Base-by-base conservation (phyloP, 1,140 invertebrate genomes). In the Trachymyrmex septentrionalis region DNA sequence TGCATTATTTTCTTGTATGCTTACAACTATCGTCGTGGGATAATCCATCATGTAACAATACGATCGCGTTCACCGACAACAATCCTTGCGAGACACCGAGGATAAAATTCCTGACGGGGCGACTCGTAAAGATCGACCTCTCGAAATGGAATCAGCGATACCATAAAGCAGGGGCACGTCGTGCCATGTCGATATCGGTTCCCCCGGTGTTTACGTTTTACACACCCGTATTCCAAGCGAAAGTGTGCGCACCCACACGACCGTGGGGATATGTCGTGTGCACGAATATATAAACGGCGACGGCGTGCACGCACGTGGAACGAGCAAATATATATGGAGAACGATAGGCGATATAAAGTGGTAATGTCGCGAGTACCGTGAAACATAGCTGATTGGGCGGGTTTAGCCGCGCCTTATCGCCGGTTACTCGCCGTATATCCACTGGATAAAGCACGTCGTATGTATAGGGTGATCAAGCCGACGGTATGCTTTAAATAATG, bases 301-400 rank as follows among this genome's bases (percentile, higher is more conserved):
- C 24, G 53, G 71, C 44, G n/a, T 48, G 86, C 69, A 84, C 72
- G 85, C 72, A 76, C 61, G 69, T 66, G 72, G 59, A 77, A 86
- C 88, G 50, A 50, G 80, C 44, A 91, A 92, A 90, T 89, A 90
- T 90, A 91, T 90, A 92, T 88, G 66, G 87, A 59, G 76, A 87
- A 81, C 88, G 92, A 93, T 93, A 93, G 87, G 85, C 72, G 88
- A 87, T 91, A 92, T 91, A 90, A 89, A 90, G 86, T 86, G 86
- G 91, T 90, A 91, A 92, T 92, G 92, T 92, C 89, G 87, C 86
- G 66, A 76, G 86, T 80, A 88, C 69, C 87, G 87, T 92, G 89
- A 93, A 93, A 90, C 92, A 92, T 88, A 88, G 84, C 86, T 86
- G 90, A 92, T 93, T 89, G 87, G 91, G 76, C 90, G 75, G 91